phyloP scores from a whole-genome alignment of 2,113 vertebrate genomes.

The Parotia lawesii region DNA sequence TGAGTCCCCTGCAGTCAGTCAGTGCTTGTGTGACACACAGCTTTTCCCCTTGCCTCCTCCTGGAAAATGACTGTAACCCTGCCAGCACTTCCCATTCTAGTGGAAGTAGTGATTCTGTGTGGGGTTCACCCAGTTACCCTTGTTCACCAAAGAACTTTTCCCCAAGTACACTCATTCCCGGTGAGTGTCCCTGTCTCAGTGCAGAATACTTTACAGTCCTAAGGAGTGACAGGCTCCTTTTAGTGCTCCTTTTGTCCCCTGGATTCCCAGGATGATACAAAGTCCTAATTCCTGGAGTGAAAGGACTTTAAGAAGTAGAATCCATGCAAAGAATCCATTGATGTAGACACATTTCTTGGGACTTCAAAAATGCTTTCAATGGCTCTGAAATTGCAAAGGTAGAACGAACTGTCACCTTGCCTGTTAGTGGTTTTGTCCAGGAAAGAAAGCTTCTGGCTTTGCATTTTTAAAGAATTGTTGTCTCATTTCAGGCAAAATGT shows the following conservation, averaged over 20 bases:
- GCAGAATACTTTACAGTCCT: not conserved
- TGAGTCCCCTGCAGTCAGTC: constrained; percentile 48
- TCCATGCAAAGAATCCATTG: not conserved
- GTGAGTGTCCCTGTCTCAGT: not conserved
- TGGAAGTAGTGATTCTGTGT: not conserved
- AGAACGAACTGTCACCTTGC: not conserved
- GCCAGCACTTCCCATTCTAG: not conserved
- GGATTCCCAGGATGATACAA: not conserved
- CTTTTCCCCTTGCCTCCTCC: not conserved
- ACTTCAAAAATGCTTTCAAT: not conserved
- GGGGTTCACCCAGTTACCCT: not conserved
- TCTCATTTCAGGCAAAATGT: not conserved
- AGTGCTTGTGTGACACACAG: not conserved
- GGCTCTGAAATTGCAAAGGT: not conserved
- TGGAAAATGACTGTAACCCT: not conserved
- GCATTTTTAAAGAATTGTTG: not conserved
- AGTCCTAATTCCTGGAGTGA: not conserved
- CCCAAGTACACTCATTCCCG: not conserved
- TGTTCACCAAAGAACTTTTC: not conserved
- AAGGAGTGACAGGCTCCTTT: not conserved
- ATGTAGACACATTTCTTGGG: not conserved
- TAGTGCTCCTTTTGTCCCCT: not conserved
- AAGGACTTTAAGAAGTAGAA: not conserved
- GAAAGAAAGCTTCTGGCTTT: not conserved
- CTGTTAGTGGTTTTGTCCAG: not conserved